Conservation (phyloP, 2,888 invertebrate species). For the Abrostola triplasia region DNA sequence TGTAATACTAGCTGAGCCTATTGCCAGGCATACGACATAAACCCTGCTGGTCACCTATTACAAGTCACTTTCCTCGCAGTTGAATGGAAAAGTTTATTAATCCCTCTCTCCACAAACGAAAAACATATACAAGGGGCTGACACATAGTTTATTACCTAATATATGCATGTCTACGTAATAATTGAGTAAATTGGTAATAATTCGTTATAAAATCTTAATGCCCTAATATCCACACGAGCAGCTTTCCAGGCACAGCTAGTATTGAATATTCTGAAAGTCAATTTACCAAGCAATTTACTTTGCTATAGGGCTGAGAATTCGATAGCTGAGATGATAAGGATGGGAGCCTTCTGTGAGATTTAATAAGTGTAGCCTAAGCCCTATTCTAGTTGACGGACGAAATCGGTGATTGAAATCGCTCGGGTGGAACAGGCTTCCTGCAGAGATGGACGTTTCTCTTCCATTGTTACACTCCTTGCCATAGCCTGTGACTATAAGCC, state of each 20-base stretch:
- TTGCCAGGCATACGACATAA: too few relatives aligned
- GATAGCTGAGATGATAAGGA: slow-evolving; percentile 1
- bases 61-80: too few relatives aligned
- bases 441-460: background rate
- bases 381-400: slow-evolving; percentile 15
- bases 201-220: background rate
- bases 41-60: too few relatives aligned
- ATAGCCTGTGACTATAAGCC: too few relatives aligned
- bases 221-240: background rate
- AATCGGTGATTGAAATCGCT: background rate
- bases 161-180: too few relatives aligned
- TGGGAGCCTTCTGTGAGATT: slow-evolving; percentile 9
- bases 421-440: slow-evolving; percentile 4
- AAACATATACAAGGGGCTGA: too few relatives aligned
- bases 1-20: too few relatives aligned
- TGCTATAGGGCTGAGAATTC: background rate
- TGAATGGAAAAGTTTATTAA: too few relatives aligned
- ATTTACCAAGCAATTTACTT: slow-evolving; percentile 3
- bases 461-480: too few relatives aligned
- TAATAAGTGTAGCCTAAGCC: background rate
- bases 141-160: too few relatives aligned
- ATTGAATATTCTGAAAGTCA: slow-evolving; percentile 1
- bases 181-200: too few relatives aligned
- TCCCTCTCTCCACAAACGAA: too few relatives aligned
- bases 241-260: background rate